Conservation (phyloP, 1,140 invertebrate genomes). For the Rhopalosiphum padi region DNA sequence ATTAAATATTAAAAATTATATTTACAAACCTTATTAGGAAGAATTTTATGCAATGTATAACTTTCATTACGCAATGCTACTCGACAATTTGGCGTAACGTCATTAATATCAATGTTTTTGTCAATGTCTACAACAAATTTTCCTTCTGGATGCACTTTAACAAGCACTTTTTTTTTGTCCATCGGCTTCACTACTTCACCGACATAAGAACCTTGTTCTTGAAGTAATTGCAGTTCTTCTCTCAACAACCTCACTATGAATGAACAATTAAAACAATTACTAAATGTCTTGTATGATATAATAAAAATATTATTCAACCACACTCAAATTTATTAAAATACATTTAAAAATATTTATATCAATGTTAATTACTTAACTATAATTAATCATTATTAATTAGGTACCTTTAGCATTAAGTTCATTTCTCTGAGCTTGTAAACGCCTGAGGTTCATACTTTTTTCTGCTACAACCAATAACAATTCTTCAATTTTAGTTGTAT, state of each 20-base stretch:
- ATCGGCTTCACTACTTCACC: slow-evolving; percentile 99
- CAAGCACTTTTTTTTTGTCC: slow-evolving; percentile 99
- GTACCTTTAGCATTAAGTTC: slow-evolving; percentile 98
- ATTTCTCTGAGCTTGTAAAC: slow-evolving; percentile 98
- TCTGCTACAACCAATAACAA: slow-evolving; percentile 94
- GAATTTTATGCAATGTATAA: slow-evolving; percentile 98
- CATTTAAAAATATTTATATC: background rate
- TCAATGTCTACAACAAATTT: slow-evolving; percentile 99
- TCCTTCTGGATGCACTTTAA: slow-evolving; percentile 99
- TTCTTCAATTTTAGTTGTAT: slow-evolving; percentile 97
- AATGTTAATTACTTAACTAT: background rate
- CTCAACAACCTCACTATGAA: slow-evolving; percentile 91
- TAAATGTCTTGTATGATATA: background rate
- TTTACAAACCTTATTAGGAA: slow-evolving; percentile 88
- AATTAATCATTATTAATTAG: background rate
- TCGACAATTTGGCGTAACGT: slow-evolving; percentile 96
- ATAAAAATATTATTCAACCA: background rate
- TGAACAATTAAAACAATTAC: slow-evolving; percentile 57
- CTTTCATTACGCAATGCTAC: slow-evolving; percentile 98
- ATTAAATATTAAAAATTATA: background rate
- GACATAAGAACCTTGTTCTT: slow-evolving; percentile 99
- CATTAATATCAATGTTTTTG: slow-evolving; percentile 99
- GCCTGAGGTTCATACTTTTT: slow-evolving; percentile 95
- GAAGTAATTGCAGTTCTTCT: slow-evolving; percentile 96
- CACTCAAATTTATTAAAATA: background rate